Evolutionary conservation across 2,113 vertebrate species (phyloP).

Genomic region (Ascaphus truei): DNA sequence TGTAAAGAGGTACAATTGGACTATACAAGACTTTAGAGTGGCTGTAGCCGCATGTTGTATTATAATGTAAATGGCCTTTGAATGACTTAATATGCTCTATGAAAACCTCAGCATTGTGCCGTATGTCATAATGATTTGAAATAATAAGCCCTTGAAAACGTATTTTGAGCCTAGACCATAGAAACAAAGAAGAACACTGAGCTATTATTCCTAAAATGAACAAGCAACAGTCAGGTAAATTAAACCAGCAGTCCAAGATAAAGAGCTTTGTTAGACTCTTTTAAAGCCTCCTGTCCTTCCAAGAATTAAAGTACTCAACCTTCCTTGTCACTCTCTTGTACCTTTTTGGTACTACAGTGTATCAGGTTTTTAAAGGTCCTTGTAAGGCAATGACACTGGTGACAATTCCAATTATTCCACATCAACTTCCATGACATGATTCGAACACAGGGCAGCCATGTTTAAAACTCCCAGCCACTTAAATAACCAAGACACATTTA

Average conservation of each 20-base stretch:
- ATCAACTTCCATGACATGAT: neutral
- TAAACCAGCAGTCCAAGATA: slow-evolving; percentile 18
- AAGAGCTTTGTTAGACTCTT: slow-evolving; percentile 1
- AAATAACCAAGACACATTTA: neutral
- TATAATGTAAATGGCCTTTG: slow-evolving; percentile 34
- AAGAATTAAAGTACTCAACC: neutral
- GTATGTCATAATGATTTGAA: slow-evolving; percentile 29
- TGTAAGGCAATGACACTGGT: too few species aligned
- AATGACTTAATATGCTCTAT: slow-evolving; percentile 27
- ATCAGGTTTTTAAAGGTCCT: neutral
- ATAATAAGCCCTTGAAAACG: slow-evolving; percentile 35
- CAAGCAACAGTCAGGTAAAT: slow-evolving; percentile 24
- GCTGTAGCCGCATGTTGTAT: slow-evolving; percentile 16
- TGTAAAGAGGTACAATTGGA: slow-evolving; percentile 2
- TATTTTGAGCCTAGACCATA: slow-evolving; percentile 30
- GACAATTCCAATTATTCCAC: too few species aligned
- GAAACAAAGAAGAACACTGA: slow-evolving; percentile 31
- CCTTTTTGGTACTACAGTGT: neutral
- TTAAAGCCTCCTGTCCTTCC: slow-evolving; percentile 4
- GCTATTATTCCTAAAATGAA: slow-evolving; percentile 32
- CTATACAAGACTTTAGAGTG: slow-evolving; percentile 13
- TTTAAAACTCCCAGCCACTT: neutral
- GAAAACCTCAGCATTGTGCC: slow-evolving; percentile 18
- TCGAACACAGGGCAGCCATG: neutral
- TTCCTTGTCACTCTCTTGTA: neutral